Percentiles rank a stretch among this genome's conserved stretches.
Conservation (phyloP, 1,140 invertebrate species). For the Drosophila athabasca region DNA sequence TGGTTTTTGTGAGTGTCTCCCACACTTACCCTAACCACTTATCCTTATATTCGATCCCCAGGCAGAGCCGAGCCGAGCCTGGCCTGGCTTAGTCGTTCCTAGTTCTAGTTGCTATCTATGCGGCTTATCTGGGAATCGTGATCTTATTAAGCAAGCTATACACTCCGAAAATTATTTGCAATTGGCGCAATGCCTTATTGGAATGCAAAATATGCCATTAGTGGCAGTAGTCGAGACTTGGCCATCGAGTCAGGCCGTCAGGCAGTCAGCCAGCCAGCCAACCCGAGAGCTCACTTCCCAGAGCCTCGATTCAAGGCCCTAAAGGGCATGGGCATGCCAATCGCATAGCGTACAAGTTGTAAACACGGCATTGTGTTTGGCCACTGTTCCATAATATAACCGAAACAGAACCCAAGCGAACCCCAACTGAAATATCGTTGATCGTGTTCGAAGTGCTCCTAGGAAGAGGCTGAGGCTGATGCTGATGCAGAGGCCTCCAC, state of each 20-base stretch:
- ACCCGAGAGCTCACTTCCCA: slow-evolving; percentile 30
- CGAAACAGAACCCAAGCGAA: slow-evolving; percentile 28
- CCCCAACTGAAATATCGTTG: slow-evolving; percentile 24
- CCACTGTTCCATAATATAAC: slow-evolving; percentile 50
- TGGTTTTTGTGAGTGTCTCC: slow-evolving; percentile 13
- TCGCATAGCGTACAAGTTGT: slow-evolving; percentile 72
- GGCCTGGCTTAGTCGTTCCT: too few species aligned
- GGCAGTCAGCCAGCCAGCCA: too few species aligned
- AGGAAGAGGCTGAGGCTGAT: not conserved
- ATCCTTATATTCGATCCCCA: slow-evolving; percentile 19
- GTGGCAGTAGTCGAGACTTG: slow-evolving; percentile 58
- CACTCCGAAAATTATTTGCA: slow-evolving; percentile 76
- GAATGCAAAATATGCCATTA: slow-evolving; percentile 81
- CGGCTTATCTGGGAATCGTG: slow-evolving; percentile 68
- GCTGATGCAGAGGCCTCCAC: not conserved
- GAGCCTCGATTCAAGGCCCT: slow-evolving; percentile 34
- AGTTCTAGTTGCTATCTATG: slow-evolving; percentile 53
- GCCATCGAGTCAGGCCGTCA: slow-evolving; percentile 6
- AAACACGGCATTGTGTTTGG: slow-evolving; percentile 79
- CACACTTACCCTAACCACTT: slow-evolving; percentile 36
- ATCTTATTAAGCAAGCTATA: slow-evolving; percentile 70
- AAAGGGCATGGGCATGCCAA: slow-evolving; percentile 59
- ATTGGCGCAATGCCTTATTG: slow-evolving; percentile 76
- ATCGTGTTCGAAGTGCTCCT: slow-evolving; percentile 41
- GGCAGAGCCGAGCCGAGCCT: slow-evolving; percentile 8